These are phyloP conservation scores for Notolepis coatsorum DNA, from an alignment of 2,797 vertebrate species.

Conservation along the genomic window DNA sequence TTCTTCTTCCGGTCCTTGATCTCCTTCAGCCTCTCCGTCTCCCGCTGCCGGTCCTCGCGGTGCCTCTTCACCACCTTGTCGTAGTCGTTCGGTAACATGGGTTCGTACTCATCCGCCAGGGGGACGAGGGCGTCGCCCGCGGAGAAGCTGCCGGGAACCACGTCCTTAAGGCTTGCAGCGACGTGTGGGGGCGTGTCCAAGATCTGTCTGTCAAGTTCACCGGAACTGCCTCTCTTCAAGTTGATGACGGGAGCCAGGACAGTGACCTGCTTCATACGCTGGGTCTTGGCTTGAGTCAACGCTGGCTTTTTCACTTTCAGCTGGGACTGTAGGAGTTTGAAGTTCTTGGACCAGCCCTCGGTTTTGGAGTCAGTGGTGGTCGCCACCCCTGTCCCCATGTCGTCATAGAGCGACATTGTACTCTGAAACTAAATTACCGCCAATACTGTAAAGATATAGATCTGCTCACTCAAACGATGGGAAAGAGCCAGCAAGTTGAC, in stretches of 20 bases:
- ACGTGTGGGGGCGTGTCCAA: conserved; percentile 91
- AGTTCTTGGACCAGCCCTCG: conserved; percentile 99
- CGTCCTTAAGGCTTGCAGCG: conserved; percentile 91
- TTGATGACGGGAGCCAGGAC: conserved; percentile 97
- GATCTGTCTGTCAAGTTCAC: conserved; percentile 92
- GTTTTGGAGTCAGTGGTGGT: conserved; percentile 93
- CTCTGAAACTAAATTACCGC: too few species aligned
- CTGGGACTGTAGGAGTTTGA: conserved; percentile 96
- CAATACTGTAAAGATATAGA: too few species aligned
- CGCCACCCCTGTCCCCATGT: conserved; percentile 81
- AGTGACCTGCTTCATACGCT: conserved; percentile 92
- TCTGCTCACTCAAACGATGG: too few species aligned
- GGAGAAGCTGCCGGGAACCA: conserved; percentile 89
- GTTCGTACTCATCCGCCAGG: conserved; percentile 96
- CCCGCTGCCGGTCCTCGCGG: conserved; percentile 92
- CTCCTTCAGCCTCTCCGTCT: conserved; percentile 96
- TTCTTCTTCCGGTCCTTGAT: conserved; percentile 98
- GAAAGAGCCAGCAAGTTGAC: too few species aligned
- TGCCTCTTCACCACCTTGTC: conserved; percentile 98
- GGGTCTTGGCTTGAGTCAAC: conserved; percentile 96
- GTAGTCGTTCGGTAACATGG: conserved; percentile 98
- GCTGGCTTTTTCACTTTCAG: conserved; percentile 98
- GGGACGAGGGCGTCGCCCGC: conserved; percentile 94
- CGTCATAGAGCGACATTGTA: conserved; percentile 83
- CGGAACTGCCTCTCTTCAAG: conserved; percentile 89